Evolutionary conservation across 2,888 invertebrate genomes (phyloP).

Genomic region (Strigamia transsilvanica): DNA sequence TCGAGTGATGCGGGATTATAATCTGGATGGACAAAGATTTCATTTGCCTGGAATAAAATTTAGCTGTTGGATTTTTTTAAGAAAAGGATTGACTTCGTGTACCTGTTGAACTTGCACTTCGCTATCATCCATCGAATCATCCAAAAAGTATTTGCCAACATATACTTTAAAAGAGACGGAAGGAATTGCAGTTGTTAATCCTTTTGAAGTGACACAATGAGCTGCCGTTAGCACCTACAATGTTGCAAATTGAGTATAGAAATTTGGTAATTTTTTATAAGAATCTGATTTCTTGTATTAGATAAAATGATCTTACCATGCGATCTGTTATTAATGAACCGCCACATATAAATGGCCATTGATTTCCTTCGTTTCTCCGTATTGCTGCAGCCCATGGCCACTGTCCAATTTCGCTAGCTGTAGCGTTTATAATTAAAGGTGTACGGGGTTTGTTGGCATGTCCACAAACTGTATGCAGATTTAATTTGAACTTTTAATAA

Average conservation of each 20-base stretch:
- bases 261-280: too few relatives aligned
- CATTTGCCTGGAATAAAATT: neutral
- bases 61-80: neutral
- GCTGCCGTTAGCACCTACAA: neutral
- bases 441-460: neutral
- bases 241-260: neutral
- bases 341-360: neutral
- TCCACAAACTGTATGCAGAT: neutral
- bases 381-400: neutral
- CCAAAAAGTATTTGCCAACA: neutral
- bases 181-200: neutral
- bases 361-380: neutral
- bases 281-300: too few relatives aligned
- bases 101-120: neutral
- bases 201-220: neutral
- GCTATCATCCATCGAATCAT: neutral
- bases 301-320: neutral
- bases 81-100: neutral
- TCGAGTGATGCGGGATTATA: neutral
- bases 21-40: slow-evolving; percentile 14
- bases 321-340: slow-evolving; percentile 2
- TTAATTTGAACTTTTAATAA: neutral
- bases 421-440: neutral
- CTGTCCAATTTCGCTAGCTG: neutral
- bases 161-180: neutral